phyloP scores from a whole-genome alignment of 2,888 invertebrate genomes.

The Toxonevra muliebris region DNA sequence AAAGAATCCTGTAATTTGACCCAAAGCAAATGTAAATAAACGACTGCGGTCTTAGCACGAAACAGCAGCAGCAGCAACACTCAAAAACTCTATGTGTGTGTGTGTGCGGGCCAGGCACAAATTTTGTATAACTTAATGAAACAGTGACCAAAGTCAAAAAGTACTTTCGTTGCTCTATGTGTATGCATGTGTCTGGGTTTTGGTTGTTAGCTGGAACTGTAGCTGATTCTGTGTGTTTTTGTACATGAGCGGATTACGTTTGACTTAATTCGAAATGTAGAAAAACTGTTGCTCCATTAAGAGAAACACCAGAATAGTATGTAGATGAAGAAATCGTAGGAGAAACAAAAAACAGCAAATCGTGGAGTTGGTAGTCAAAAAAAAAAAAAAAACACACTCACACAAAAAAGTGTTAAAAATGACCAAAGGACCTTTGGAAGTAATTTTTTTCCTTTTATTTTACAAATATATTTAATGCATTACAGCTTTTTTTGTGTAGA shows the following conservation, averaged over 20 bases:
- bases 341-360: slow-evolving; percentile 2
- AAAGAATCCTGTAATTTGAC: slow-evolving; percentile 60
- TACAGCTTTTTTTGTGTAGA: not conserved
- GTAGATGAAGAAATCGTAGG: not conserved
- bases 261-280: slow-evolving; percentile 54
- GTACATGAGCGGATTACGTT: slow-evolving; percentile 59
- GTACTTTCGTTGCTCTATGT: slow-evolving; percentile 24
- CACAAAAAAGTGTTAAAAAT: slow-evolving; percentile 26
- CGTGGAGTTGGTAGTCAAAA: not conserved
- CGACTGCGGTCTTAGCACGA: slow-evolving; percentile 40
- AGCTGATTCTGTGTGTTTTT: slow-evolving; percentile 46
- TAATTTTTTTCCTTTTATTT: not conserved
- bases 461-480: not conserved
- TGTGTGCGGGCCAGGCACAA: slow-evolving; percentile 38
- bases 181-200: slow-evolving; percentile 13
- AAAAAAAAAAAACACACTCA: not conserved
- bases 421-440: slow-evolving; percentile 28
- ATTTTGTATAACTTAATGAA: slow-evolving; percentile 60
- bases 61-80: not conserved
- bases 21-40: slow-evolving; percentile 64
- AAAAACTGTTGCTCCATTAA: slow-evolving; percentile 41
- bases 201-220: slow-evolving; percentile 16
- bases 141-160: slow-evolving; percentile 45
- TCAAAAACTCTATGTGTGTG: slow-evolving; percentile 2
- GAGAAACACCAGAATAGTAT: slow-evolving; percentile 10